Conservation (phyloP, 2,113 vertebrate species). For the Microcebus tavaratra region DNA sequence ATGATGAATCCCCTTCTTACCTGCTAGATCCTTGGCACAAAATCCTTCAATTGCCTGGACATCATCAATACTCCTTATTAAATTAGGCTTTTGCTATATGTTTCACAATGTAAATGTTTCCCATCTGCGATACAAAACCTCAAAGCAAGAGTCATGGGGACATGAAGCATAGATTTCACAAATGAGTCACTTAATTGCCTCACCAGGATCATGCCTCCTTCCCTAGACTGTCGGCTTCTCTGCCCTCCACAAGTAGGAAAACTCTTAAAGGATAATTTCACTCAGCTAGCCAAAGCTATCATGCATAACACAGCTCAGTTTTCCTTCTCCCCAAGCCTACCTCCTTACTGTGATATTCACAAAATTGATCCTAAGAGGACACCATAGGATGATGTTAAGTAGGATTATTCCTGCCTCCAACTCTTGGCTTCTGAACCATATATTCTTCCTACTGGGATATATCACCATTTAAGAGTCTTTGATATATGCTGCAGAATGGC, state of each 20-base stretch:
- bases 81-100: neutral
- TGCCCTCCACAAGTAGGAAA: rapidly evolving
- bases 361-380: neutral
- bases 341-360: neutral
- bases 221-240: neutral
- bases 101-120: neutral
- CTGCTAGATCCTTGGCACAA: neutral
- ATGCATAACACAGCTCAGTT: neutral
- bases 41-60: neutral
- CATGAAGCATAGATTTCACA: neutral
- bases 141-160: neutral
- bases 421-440: neutral
- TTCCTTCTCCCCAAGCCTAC: neutral
- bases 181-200: neutral
- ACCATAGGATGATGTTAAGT: neutral
- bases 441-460: neutral
- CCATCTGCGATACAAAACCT: neutral
- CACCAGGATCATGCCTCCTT: neutral
- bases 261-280: neutral
- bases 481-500: neutral
- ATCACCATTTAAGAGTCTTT: neutral
- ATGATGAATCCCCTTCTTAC: neutral
- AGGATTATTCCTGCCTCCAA: neutral
- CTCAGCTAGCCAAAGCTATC: neutral
- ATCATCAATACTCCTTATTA: neutral